Percentiles rank a stretch among this genome's conserved stretches.
phyloP scores from a whole-genome alignment of 2,888 invertebrate genomes.

The Drosophila sordidapex region DNA sequence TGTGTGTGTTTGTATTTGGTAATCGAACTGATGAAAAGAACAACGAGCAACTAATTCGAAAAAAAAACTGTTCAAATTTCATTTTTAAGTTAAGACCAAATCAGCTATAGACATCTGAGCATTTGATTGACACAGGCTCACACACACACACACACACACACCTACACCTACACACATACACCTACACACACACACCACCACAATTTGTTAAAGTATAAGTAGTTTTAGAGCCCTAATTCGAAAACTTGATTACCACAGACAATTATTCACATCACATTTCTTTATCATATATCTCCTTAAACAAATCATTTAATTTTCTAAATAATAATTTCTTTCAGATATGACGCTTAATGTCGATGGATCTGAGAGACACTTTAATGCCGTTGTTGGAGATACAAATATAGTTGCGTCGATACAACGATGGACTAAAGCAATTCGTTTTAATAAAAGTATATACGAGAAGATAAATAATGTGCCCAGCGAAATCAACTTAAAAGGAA shows the following conservation, averaged over 20 bases:
- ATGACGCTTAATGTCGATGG: slow-evolving; percentile 19
- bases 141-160: slow-evolving; percentile 7
- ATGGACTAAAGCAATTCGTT: background rate
- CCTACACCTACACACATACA: background rate
- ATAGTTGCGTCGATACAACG: background rate
- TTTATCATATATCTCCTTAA: background rate
- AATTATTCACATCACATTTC: background rate
- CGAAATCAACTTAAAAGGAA: background rate
- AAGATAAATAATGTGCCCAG: background rate
- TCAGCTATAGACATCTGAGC: slow-evolving; percentile 50
- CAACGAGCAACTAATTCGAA: slow-evolving; percentile 26
- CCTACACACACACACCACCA: background rate
- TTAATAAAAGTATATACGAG: background rate
- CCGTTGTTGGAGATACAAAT: slow-evolving; percentile 25
- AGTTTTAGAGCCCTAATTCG: background rate
- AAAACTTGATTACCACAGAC: background rate
- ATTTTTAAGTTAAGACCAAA: slow-evolving; percentile 51
- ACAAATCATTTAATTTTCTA: background rate
- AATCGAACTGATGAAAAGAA: slow-evolving; percentile 48
- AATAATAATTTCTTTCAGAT: background rate
- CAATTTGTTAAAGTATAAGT: background rate
- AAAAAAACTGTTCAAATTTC: slow-evolving; percentile 52
- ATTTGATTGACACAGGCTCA: slow-evolving; percentile 24
- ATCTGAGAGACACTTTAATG: slow-evolving; percentile 58
- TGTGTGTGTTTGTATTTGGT: slow-evolving; percentile 17